phyloP scores from a whole-genome alignment of 2,797 vertebrate genomes.

The Sebastes vulpes region DNA sequence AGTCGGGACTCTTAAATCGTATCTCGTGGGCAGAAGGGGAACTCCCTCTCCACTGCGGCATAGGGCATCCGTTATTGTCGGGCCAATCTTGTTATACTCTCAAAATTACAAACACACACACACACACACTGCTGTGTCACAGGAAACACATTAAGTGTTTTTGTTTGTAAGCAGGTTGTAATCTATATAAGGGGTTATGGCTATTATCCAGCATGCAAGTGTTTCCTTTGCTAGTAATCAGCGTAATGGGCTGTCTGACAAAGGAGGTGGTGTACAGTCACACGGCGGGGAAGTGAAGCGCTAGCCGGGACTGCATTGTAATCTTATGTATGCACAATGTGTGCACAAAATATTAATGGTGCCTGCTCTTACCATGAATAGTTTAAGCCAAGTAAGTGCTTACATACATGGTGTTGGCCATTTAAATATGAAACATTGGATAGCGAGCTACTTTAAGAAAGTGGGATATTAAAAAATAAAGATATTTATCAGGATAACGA shows the following conservation, averaged over 20 bases:
- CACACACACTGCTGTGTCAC: slow-evolving; percentile 25
- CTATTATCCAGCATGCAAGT: slow-evolving; percentile 53
- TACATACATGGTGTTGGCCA: neutral
- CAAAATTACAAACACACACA: slow-evolving; percentile 20
- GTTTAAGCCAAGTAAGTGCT: slow-evolving; percentile 58
- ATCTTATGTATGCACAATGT: slow-evolving; percentile 27
- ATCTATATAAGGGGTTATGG: slow-evolving; percentile 58
- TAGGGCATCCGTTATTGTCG: slow-evolving; percentile 64
- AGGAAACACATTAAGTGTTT: slow-evolving; percentile 58
- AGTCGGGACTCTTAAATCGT: slow-evolving; percentile 71
- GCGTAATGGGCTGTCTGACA: slow-evolving; percentile 66
- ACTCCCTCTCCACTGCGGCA: slow-evolving; percentile 58
- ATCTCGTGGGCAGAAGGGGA: slow-evolving; percentile 60
- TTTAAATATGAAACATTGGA: slow-evolving; percentile 15
- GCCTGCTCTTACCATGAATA: slow-evolving; percentile 50
- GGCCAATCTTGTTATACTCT: slow-evolving; percentile 51
- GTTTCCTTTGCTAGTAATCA: slow-evolving; percentile 67
- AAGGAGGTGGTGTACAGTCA: slow-evolving; percentile 28
- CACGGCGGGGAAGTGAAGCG: slow-evolving; percentile 21
- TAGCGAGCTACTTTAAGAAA: neutral
- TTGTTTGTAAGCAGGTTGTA: slow-evolving; percentile 69
- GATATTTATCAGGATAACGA: neutral
- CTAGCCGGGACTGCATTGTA: slow-evolving; percentile 3
- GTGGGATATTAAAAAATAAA: neutral
- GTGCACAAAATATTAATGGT: slow-evolving; percentile 57